These are phyloP conservation scores for Atractosteus spatula DNA, from an alignment of 2,113 vertebrate species.

Conservation along the genomic window DNA sequence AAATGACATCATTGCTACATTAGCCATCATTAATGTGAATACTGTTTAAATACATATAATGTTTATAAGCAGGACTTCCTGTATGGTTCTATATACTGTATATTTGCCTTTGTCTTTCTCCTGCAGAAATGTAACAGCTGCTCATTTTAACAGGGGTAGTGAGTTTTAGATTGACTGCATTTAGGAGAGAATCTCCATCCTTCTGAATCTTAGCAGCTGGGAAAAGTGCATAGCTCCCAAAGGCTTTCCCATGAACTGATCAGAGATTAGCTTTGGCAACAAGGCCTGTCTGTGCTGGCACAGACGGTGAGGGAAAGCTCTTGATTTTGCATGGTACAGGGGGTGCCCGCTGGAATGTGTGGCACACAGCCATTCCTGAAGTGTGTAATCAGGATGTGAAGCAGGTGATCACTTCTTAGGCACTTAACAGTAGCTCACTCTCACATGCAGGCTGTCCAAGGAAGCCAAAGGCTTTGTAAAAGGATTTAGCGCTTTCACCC, in stretches of 20 bases:
- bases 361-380: constrained; percentile 51
- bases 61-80: too few relatives aligned
- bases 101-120: too few relatives aligned
- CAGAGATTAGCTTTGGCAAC: constrained; percentile 4
- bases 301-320: constrained; percentile 21
- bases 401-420: not conserved
- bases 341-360: constrained; percentile 41
- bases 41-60: too few relatives aligned
- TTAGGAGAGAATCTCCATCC: not conserved
- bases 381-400: constrained; percentile 30
- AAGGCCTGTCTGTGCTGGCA: constrained; percentile 35
- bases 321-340: constrained; percentile 7
- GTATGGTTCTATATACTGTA: too few relatives aligned
- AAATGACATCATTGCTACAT: too few relatives aligned
- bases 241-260: not conserved
- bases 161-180: too few relatives aligned
- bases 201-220: not conserved
- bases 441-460: too few relatives aligned
- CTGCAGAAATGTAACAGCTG: too few relatives aligned
- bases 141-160: too few relatives aligned
- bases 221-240: not conserved
- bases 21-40: too few relatives aligned
- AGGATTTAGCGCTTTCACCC: too few relatives aligned
- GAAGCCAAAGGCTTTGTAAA: too few relatives aligned
- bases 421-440: not conserved